A percentile compares a stretch with the other conserved stretches of the same genome.
Evolutionary conservation across 2,113 vertebrate genomes (phyloP).

Genomic region (Neogale vison): DNA sequence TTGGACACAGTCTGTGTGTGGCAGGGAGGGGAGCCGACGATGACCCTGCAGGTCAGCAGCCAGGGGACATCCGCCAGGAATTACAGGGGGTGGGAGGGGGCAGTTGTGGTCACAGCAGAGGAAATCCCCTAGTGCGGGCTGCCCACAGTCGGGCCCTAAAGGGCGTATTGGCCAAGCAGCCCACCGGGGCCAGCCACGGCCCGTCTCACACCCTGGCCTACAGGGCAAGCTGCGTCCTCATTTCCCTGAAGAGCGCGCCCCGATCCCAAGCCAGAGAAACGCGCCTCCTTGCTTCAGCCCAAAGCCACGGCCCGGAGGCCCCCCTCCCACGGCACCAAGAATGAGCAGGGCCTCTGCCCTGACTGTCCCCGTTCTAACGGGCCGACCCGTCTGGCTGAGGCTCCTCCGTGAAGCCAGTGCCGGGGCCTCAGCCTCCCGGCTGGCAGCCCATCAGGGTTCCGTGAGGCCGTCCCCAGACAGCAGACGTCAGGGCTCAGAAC

Average conservation of each 20-base stretch:
- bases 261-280: not conserved
- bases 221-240: accelerated
- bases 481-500: not conserved
- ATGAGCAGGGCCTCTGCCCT: not conserved
- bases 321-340: accelerated
- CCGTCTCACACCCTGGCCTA: not conserved
- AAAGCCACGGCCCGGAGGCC: not conserved
- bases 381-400: not conserved
- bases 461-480: not conserved
- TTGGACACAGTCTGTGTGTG: not conserved
- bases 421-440: not conserved
- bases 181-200: accelerated
- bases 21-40: not conserved
- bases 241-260: not conserved
- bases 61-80: not conserved
- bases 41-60: not conserved
- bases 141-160: not conserved
- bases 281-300: too few species aligned
- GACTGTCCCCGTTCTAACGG: accelerated
- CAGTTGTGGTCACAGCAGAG: not conserved
- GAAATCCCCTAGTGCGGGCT: not conserved
- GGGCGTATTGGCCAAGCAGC: accelerated
- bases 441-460: not conserved
- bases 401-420: accelerated
- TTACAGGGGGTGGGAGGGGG: not conserved